These are phyloP conservation scores for Tupaia tana DNA, from an alignment of 2,113 vertebrate species.

Conservation along the genomic window DNA sequence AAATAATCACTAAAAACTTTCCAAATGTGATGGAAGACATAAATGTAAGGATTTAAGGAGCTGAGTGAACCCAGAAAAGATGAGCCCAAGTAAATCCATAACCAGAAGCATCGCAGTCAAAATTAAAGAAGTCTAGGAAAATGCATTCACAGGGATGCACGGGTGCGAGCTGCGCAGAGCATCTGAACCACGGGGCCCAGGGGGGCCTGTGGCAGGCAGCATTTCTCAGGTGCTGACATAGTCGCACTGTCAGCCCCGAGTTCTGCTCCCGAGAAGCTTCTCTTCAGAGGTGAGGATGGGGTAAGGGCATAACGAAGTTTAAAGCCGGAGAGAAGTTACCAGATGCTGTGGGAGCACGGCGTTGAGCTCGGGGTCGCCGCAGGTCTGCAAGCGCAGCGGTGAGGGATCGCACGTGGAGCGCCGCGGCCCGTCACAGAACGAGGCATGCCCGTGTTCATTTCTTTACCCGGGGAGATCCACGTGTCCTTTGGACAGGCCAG, in stretches of 20 bases:
- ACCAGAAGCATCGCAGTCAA: background rate
- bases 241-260: background rate
- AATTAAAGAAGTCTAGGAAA: background rate
- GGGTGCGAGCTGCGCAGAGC: background rate
- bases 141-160: background rate
- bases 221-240: background rate
- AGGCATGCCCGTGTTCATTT: too few relatives aligned
- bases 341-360: too few relatives aligned
- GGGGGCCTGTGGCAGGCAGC: too few relatives aligned
- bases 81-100: background rate
- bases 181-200: background rate
- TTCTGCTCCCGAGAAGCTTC: background rate
- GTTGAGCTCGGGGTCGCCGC: too few relatives aligned
- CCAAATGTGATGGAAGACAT: background rate
- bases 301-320: too few relatives aligned
- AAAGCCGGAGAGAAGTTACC: too few relatives aligned
- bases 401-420: too few relatives aligned
- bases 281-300: background rate
- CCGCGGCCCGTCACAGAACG: too few relatives aligned
- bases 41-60: background rate
- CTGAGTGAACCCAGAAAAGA: background rate
- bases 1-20: background rate
- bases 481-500: too few relatives aligned
- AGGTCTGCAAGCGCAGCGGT: too few relatives aligned
- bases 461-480: too few relatives aligned